phyloP scores from a whole-genome alignment of 2,888 invertebrate genomes.

The Gastracanthus pulcherrimus region DNA sequence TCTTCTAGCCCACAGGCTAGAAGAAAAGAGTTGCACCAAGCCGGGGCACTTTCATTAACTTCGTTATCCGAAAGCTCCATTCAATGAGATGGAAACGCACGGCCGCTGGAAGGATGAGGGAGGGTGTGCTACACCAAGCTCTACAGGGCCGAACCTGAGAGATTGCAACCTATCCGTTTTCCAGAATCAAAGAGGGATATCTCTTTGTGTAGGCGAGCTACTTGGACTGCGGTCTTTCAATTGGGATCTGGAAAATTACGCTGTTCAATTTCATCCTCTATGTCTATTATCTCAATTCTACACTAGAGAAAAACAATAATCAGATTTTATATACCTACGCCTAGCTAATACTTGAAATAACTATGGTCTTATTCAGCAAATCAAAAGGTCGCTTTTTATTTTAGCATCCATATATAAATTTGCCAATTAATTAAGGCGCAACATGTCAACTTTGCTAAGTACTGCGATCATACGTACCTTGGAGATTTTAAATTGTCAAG shows the following conservation, averaged over 20 bases:
- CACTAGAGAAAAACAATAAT: no score
- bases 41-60: conserved; percentile 11
- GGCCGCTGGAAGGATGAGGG: background rate
- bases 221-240: background rate
- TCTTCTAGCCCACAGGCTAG: background rate
- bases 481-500: no score
- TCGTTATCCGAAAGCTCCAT: conserved; percentile 17
- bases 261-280: background rate
- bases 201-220: background rate
- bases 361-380: no score
- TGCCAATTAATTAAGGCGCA: no score
- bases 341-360: no score
- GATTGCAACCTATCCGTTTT: background rate
- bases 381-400: no score
- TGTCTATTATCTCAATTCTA: no score
- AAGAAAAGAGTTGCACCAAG: background rate
- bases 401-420: no score
- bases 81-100: conserved; percentile 7
- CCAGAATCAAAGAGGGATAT: background rate
- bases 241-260: background rate
- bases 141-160: background rate
- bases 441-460: no score
- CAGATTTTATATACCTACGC: no score
- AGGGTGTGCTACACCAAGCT: background rate
- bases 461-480: no score